A percentile compares a stretch with the other conserved stretches of the same genome.
These are phyloP conservation scores for Cosmia pyralina DNA, from an alignment of 2,888 invertebrate species.

Conservation along the genomic window DNA sequence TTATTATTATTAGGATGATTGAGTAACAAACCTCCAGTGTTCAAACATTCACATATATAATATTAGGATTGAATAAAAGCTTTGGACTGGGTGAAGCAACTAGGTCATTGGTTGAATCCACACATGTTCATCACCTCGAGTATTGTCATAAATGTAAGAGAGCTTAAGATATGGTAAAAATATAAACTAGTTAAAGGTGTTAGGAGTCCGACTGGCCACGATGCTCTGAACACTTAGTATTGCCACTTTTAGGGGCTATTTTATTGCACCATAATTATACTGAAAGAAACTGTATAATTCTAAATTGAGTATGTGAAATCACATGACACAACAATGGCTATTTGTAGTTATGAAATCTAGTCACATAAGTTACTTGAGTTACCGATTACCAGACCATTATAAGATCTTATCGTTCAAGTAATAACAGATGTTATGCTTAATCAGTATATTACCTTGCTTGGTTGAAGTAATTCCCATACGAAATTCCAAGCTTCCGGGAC, in stretches of 20 bases:
- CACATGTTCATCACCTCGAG: neutral
- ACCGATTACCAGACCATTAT: conserved; percentile 3
- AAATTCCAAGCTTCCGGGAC: conserved; percentile 98
- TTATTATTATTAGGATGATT: no score
- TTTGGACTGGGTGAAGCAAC: neutral
- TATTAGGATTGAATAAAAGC: neutral
- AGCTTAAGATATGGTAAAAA: neutral
- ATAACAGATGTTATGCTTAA: conserved; percentile 21
- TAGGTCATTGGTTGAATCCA: neutral
- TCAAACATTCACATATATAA: no score
- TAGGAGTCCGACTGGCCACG: neutral
- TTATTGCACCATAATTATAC: neutral
- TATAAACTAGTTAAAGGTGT: neutral
- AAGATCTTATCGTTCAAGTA: conserved; percentile 28
- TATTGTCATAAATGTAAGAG: neutral
- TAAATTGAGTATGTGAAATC: neutral
- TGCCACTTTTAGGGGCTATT: neutral
- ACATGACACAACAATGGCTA: neutral
- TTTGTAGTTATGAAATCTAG: conserved; percentile 1
- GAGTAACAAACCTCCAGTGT: no score
- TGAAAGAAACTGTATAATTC: neutral
- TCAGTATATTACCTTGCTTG: conserved; percentile 92
- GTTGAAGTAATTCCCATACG: conserved; percentile 96
- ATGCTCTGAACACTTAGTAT: neutral
- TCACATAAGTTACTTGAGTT: neutral